These are phyloP conservation scores for Lasaia peninsularis DNA, from an alignment of 1,140 invertebrate species.

Conservation along the genomic window DNA sequence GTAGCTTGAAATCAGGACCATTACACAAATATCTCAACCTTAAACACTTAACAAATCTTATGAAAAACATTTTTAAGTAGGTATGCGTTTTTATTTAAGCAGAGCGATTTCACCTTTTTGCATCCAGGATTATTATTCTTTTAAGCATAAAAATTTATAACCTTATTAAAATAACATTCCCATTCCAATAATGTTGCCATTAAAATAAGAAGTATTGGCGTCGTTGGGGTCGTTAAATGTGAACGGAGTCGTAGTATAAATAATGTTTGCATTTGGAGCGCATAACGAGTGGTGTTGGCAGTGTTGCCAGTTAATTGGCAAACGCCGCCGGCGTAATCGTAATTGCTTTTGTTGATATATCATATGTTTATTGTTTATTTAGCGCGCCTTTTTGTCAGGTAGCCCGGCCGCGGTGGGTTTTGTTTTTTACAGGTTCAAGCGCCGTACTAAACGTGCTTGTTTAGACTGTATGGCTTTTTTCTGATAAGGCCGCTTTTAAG, in stretches of 20 bases:
- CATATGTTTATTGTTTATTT: slow-evolving; percentile 67
- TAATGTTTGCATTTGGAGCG: slow-evolving; percentile 41
- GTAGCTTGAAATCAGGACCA: no score
- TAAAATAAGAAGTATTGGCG: slow-evolving; percentile 19
- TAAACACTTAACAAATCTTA: no score
- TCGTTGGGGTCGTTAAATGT: slow-evolving; percentile 25
- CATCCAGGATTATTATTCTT: no score
- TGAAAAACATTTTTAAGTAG: no score
- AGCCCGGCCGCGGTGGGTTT: slow-evolving; percentile 37
- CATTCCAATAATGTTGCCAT: slow-evolving; percentile 26
- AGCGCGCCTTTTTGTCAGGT: slow-evolving; percentile 60
- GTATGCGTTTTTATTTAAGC: no score
- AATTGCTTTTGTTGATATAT: slow-evolving; percentile 69
- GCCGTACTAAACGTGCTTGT: slow-evolving; percentile 3
- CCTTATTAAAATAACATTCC: slow-evolving; percentile 12
- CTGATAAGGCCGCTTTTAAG: no score
- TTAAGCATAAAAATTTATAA: not conserved
- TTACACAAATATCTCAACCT: no score
- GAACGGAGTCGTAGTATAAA: slow-evolving; percentile 39
- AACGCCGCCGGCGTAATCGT: slow-evolving; percentile 48
- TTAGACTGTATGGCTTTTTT: no score
- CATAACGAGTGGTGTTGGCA: slow-evolving; percentile 45
- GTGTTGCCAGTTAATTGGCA: slow-evolving; percentile 41
- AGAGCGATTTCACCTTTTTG: no score
- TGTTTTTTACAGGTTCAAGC: slow-evolving; percentile 25